A percentile compares a stretch with the other conserved stretches of the same genome.
Conservation (phyloP, 2,113 vertebrate genomes). For the Aphyosemion australe region DNA sequence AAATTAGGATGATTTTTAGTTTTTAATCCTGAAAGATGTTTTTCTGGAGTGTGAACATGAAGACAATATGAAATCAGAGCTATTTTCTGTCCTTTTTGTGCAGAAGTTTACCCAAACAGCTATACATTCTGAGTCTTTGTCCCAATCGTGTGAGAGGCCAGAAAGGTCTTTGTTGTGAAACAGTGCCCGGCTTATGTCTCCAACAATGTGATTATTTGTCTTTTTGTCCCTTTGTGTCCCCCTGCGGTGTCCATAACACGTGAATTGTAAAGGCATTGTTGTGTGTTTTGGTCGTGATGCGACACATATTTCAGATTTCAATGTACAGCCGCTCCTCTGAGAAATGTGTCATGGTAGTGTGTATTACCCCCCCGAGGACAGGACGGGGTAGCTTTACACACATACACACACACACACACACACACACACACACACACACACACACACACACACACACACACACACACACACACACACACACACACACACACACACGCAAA, state of each 20-base stretch:
- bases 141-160: slow-evolving; percentile 57
- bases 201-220: slow-evolving; percentile 57
- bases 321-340: slow-evolving; percentile 59
- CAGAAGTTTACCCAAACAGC: slow-evolving; percentile 1
- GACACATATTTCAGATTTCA: slow-evolving; percentile 70
- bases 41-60: no score
- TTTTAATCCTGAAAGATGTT: no score
- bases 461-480: slow-evolving; percentile 4
- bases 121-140: slow-evolving; percentile 33
- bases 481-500: neutral
- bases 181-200: slow-evolving; percentile 45
- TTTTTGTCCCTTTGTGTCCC: slow-evolving; percentile 53
- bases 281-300: slow-evolving; percentile 57
- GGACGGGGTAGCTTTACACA: slow-evolving; percentile 50
- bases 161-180: slow-evolving; percentile 55
- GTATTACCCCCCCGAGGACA: slow-evolving; percentile 60
- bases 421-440: slow-evolving; percentile 4
- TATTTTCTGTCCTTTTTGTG: neutral
- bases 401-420: slow-evolving; percentile 16
- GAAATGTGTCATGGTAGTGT: slow-evolving; percentile 55
- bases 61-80: neutral
- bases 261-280: slow-evolving; percentile 66
- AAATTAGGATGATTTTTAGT: no score
- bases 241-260: slow-evolving; percentile 60
- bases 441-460: neutral